Conservation (phyloP, 2,888 invertebrate genomes). For the Limnephilus lunatus region DNA sequence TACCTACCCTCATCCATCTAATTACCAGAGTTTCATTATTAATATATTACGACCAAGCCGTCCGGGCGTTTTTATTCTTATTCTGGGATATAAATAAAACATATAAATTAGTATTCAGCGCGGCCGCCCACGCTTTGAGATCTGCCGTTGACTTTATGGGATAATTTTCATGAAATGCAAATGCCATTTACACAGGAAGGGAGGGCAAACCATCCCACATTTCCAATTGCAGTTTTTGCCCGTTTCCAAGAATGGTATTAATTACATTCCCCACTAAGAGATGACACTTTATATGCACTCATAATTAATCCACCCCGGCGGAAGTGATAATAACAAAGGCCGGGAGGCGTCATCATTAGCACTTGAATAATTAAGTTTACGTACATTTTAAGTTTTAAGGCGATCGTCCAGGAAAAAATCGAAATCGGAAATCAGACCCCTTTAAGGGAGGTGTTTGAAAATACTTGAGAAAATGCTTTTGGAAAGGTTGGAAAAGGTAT, state of each 20-base stretch:
- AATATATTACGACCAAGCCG: background rate
- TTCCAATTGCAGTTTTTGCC: conserved; percentile 44
- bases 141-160: conserved; percentile 39
- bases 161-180: conserved; percentile 52
- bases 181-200: conserved; percentile 47
- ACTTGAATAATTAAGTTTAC: background rate
- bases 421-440: no score
- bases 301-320: background rate
- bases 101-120: conserved; percentile 17
- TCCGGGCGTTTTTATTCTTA: background rate
- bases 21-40: background rate
- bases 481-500: no score
- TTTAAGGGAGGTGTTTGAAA: no score
- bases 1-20: background rate
- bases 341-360: background rate
- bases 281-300: conserved; percentile 32
- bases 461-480: no score
- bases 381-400: background rate
- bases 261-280: conserved; percentile 13
- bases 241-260: conserved; percentile 21
- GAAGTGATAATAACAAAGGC: background rate
- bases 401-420: no score
- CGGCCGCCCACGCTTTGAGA: background rate
- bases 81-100: background rate
- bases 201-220: conserved; percentile 15